Evolutionary conservation across 1,140 invertebrate species (phyloP).

Genomic region (Gryon sp.): DNA sequence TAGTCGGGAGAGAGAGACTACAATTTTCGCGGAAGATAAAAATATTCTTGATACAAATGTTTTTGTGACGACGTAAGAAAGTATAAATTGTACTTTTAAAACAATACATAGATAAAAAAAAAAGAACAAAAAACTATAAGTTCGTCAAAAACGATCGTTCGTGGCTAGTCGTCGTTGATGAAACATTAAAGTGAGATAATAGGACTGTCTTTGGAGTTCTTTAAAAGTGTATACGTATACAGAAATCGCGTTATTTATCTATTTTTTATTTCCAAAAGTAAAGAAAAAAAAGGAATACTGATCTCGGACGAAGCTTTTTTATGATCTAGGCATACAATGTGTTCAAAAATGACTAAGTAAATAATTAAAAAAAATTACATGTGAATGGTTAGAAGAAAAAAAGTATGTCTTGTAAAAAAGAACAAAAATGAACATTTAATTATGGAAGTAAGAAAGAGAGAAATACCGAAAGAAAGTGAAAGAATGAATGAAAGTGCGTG

Average conservation of each 20-base stretch:
- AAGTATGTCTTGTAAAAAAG: conserved; percentile 54
- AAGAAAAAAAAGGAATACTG: conserved; percentile 65
- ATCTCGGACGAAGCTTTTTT: conserved; percentile 71
- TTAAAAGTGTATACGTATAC: conserved; percentile 65
- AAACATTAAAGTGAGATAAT: conserved; percentile 71
- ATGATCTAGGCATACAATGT: conserved; percentile 73
- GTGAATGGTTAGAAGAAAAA: conserved; percentile 51
- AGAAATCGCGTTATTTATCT: conserved; percentile 64
- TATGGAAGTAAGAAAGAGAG: conserved; percentile 27
- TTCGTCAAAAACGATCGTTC: conserved; percentile 63
- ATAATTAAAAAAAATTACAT: conserved; percentile 63
- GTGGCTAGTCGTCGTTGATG: conserved; percentile 64
- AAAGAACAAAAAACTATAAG: conserved; percentile 56
- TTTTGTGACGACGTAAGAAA: conserved; percentile 75
- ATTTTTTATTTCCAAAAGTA: conserved; percentile 68
- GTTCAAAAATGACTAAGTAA: conserved; percentile 69
- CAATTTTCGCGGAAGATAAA: conserved; percentile 69
- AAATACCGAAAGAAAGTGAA: conserved; percentile 18
- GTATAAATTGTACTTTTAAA: conserved; percentile 63
- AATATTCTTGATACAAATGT: conserved; percentile 79
- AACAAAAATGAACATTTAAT: conserved; percentile 46
- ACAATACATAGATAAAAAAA: conserved; percentile 54
- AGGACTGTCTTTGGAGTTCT: conserved; percentile 71
- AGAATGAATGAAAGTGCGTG: conserved; percentile 50
- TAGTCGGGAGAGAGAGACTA: conserved; percentile 62